Conservation (phyloP, 2,888 invertebrate species). For the Andrena flavipes region DNA sequence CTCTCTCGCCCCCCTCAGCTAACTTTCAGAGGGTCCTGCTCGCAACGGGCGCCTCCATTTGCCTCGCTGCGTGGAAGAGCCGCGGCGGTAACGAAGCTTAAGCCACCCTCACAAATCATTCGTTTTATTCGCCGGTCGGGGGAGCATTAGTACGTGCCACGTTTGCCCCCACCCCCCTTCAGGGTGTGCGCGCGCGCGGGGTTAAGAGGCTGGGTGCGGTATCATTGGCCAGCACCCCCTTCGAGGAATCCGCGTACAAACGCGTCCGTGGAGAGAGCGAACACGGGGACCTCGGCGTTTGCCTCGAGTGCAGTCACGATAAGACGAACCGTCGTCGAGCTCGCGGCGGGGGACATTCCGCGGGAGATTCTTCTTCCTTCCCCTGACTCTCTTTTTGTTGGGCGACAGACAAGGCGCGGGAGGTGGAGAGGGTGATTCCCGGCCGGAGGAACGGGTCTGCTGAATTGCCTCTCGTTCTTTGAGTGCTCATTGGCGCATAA, state of each 20-base stretch:
- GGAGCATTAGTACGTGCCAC: slow-evolving; percentile 60
- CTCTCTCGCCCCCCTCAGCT: not conserved
- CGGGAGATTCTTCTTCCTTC: slow-evolving; percentile 34
- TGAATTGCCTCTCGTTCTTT: slow-evolving; percentile 62
- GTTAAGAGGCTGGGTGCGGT: not conserved
- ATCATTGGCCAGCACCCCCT: slow-evolving; percentile 39
- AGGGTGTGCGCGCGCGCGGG: not conserved
- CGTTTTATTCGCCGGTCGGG: slow-evolving; percentile 73
- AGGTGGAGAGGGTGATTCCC: slow-evolving; percentile 2
- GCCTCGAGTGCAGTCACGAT: slow-evolving; percentile 35
- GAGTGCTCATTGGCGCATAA: slow-evolving; percentile 62
- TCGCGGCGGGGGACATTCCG: slow-evolving; percentile 49
- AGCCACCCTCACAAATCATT: slow-evolving; percentile 80
- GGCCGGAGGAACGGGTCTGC: slow-evolving; percentile 46
- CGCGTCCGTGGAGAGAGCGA: slow-evolving; percentile 13
- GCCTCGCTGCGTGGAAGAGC: slow-evolving; percentile 61
- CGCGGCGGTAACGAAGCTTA: slow-evolving; percentile 78
- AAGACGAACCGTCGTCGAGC: slow-evolving; percentile 45
- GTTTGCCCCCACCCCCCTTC: slow-evolving; percentile 2
- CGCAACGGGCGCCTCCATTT: slow-evolving; percentile 57
- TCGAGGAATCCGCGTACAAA: not conserved
- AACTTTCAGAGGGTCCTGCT: slow-evolving; percentile 29
- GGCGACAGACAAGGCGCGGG: slow-evolving; percentile 26
- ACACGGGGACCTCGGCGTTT: slow-evolving; percentile 2
- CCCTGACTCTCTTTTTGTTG: slow-evolving; percentile 10